These are phyloP conservation scores for Ariolimax columbianus DNA, from an alignment of 2,888 invertebrate genomes.

Conservation along the genomic window DNA sequence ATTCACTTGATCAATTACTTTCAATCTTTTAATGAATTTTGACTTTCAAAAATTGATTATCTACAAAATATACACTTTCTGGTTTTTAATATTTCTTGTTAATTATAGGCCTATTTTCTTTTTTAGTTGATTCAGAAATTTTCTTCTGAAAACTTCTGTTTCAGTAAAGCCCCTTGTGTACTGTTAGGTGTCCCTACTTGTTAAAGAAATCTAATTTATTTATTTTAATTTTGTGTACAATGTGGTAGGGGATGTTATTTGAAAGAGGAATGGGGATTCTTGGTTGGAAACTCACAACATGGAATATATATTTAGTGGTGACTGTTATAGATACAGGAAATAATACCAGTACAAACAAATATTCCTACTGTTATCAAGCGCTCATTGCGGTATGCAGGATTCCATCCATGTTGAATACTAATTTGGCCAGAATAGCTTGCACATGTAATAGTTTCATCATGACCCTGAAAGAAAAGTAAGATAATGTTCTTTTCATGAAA, in stretches of 20 bases:
- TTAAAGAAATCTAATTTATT: neutral
- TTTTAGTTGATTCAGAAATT: no score
- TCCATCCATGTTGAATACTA: conserved; percentile 60
- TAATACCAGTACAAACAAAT: neutral
- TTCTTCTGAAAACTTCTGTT: no score
- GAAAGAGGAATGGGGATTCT: neutral
- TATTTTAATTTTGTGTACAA: neutral
- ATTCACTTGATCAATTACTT: no score
- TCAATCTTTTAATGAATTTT: no score
- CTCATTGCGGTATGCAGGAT: conserved; percentile 57
- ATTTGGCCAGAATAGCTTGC: conserved; percentile 5
- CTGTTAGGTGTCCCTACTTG: no score
- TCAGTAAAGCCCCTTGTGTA: no score
- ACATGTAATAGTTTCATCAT: conserved; percentile 60
- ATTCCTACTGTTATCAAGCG: conserved; percentile 55
- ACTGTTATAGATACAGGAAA: neutral
- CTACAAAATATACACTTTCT: no score
- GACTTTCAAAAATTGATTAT: no score
- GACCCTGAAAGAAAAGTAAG: conserved; percentile 54
- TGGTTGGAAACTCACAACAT: neutral
- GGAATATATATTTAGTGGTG: neutral
- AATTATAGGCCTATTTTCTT: no score
- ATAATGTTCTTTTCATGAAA: no score
- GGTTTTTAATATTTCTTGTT: no score
- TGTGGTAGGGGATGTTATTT: neutral